Base-by-base conservation (phyloP, 2,888 invertebrate species). In the Deilephila porcellus region DNA sequence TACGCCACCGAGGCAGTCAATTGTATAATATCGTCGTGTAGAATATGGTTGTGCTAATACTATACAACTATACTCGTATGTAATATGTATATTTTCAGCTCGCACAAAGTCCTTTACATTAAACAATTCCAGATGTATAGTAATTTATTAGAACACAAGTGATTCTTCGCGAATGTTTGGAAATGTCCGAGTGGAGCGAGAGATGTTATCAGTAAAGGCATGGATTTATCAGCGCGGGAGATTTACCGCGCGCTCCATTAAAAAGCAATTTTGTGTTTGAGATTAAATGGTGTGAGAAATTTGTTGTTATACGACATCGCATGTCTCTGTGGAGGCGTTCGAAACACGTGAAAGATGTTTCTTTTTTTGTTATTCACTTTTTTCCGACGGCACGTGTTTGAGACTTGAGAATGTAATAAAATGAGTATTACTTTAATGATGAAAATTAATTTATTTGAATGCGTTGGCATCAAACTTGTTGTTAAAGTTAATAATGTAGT, bases 231-330 rank as follows among this genome's bases (percentile, higher is more conserved):
- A 70, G 53, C 60, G 8, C 62, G 25, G 17, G 60, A 67, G 73
- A 75, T 75, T 75, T 73, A 75, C 73, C 64, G 20, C 60, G 29
- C 19, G 53, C 67, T 45, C 73, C 71, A 75, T 75, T 75, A 75
- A 73, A 71, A 75, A 60, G 67, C 71, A 70, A 70, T 71, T 75
- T 73, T 19, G 67, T 70, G 70, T 52, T 73, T 62, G 20, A 73
- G 67, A 73, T 59, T 34, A 73, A 73, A 72, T 25, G 64, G 59
- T 37, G 59, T 67, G 63, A 56, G 64, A 63, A 64, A 72, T 73
- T 73, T 59, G 45, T 67, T 67, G 52, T 67, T 67, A 52, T 52
- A 52, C 67, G 20, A 25, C 67, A 52, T 67, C 67, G 67, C 67
- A 25, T 67, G 67, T 67, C 45, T 52, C 67, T 67, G 45, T 25